Evolutionary conservation across 2,113 vertebrate species (phyloP).

Genomic region (Alethe castanea): DNA sequence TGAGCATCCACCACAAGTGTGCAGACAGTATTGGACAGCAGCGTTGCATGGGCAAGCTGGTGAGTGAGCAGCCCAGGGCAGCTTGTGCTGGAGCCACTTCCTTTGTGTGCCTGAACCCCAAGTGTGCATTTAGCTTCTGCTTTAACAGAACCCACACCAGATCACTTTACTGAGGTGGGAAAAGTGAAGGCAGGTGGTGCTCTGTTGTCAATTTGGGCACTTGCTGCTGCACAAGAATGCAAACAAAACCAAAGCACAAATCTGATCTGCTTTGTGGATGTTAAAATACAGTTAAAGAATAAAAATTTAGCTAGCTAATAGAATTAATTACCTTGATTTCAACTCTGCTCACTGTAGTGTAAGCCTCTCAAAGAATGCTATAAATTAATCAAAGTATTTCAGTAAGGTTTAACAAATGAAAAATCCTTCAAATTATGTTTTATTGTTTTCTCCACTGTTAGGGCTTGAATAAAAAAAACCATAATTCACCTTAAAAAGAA

Average conservation of each 20-base stretch:
- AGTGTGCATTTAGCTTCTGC: not conserved
- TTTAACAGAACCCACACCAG: not conserved
- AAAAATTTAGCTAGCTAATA: not conserved
- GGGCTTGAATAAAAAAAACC: not conserved
- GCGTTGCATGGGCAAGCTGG: constrained; percentile 98
- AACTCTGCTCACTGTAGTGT: not conserved
- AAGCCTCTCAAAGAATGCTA: not conserved
- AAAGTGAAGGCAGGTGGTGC: not conserved
- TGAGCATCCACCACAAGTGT: constrained; percentile 98
- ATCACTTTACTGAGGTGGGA: fast-evolving
- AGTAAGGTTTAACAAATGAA: not conserved
- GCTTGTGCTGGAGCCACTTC: not conserved
- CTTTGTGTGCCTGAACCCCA: not conserved
- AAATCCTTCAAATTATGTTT: not conserved
- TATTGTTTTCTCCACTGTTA: not conserved
- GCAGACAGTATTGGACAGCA: constrained; percentile 85
- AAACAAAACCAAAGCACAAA: not conserved
- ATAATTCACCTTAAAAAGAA: not conserved
- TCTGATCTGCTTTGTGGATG: not conserved
- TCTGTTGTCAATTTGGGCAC: not conserved
- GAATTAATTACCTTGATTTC: not conserved
- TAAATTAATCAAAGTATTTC: not conserved
- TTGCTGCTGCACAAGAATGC: not conserved
- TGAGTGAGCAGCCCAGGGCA: constrained; percentile 65
- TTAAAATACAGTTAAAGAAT: not conserved